A percentile compares a stretch with the other conserved stretches of the same genome.
Evolutionary conservation across 35 echinoderm and acorn worm species (phyloP).

Genomic region (Apostichopus californicus): DNA sequence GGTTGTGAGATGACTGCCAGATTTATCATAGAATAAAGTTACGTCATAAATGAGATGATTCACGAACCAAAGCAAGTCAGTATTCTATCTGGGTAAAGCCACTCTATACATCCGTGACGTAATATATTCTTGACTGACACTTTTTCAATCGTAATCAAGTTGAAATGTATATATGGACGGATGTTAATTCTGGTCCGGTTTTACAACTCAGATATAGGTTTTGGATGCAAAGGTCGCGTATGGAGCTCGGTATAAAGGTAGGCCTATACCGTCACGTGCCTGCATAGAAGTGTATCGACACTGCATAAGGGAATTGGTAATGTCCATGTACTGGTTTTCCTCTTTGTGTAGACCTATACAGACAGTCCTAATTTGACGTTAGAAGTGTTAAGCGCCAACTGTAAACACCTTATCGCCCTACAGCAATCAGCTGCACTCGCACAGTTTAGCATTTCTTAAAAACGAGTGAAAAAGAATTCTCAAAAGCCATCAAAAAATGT

Average conservation of each 20-base stretch:
- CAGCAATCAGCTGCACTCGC: conserved; percentile 6
- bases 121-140: not conserved
- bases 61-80: no score
- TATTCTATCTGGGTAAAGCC: no score
- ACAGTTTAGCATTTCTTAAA: conserved; percentile 18
- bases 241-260: not conserved
- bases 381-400: not conserved
- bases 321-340: not conserved
- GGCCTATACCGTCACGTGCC: not conserved
- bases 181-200: not conserved
- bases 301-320: not conserved
- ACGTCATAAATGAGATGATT: no score
- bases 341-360: not conserved
- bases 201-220: not conserved
- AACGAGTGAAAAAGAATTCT: not conserved
- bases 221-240: not conserved
- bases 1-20: no score
- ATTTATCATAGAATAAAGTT: no score
- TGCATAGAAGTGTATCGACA: not conserved
- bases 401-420: conserved; percentile 20
- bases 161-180: not conserved
- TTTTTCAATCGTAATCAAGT: not conserved
- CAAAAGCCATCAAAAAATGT: conserved; percentile 42
- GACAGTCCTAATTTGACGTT: not conserved
- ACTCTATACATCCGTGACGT: no score